A percentile compares a stretch with the other conserved stretches of the same genome.
phyloP scores from a whole-genome alignment of 92 coral and sea anemone genomes.

The Epizoanthus rinbou region DNA sequence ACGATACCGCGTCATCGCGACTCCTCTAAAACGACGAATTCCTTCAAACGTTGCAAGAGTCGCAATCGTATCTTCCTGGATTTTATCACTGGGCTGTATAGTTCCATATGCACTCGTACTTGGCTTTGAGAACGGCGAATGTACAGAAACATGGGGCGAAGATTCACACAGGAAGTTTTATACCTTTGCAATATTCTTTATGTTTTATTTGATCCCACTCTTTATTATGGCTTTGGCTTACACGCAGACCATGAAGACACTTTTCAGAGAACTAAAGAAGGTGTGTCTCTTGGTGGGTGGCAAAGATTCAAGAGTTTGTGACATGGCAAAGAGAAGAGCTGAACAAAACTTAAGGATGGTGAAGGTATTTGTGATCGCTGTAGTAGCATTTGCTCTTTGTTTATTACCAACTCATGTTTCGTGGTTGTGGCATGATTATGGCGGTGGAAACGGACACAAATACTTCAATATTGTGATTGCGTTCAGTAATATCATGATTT shows the following conservation, averaged over 20 bases:
- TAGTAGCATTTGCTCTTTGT: constrained; percentile 77
- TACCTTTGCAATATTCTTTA: constrained; percentile 54
- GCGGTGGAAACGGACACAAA: constrained; percentile 54
- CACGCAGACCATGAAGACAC: constrained; percentile 31
- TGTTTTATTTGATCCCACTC: constrained; percentile 62
- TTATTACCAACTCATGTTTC: constrained; percentile 76
- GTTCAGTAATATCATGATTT: constrained; percentile 76
- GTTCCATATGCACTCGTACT: constrained; percentile 69
- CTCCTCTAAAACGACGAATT: constrained; percentile 66
- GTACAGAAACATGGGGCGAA: constrained; percentile 62
- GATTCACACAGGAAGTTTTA: constrained; percentile 48
- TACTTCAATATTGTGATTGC: constrained; percentile 62
- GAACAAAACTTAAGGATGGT: constrained; percentile 76
- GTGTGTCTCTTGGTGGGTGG: constrained; percentile 39
- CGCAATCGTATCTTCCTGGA: constrained; percentile 64
- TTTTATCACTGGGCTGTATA: constrained; percentile 54
- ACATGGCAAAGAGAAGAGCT: constrained; percentile 59
- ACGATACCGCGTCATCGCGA: constrained; percentile 69
- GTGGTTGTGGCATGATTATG: constrained; percentile 91
- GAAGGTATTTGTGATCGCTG: constrained; percentile 76
- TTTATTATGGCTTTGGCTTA: constrained; percentile 47
- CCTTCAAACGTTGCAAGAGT: constrained; percentile 41
- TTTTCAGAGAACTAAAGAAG: constrained; percentile 42
- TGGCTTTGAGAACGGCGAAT: constrained; percentile 36
- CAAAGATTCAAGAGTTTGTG: background rate